Conservation (phyloP, 2,797 vertebrate species). For the Coracias cyanogaster region DNA sequence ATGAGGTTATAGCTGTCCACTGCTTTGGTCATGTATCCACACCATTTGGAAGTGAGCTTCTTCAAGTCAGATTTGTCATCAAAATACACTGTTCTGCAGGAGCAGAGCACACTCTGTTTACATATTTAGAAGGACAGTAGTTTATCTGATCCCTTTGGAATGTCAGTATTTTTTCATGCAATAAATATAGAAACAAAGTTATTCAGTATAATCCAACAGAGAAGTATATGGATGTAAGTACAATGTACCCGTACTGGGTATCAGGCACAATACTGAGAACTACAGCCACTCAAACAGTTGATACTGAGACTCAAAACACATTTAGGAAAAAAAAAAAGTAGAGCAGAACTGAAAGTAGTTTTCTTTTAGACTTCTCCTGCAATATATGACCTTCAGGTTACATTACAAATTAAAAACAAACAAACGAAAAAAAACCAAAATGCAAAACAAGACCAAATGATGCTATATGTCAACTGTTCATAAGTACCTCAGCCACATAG, state of each 20-base stretch:
- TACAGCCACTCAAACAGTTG: neutral
- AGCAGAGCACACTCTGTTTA: neutral
- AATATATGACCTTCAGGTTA: neutral
- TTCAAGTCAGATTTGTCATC: neutral
- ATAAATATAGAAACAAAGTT: neutral
- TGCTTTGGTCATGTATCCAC: neutral
- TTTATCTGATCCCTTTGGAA: neutral
- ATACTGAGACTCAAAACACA: neutral
- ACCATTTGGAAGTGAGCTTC: neutral
- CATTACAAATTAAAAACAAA: neutral
- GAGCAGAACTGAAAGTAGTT: neutral
- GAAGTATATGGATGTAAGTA: neutral
- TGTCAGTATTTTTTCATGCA: neutral
- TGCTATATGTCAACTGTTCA: neutral
- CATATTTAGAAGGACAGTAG: neutral
- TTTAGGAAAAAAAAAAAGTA: neutral
- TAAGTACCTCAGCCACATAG: constrained; percentile 91
- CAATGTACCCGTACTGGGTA: neutral
- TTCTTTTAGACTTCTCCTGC: neutral
- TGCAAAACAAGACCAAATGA: neutral
- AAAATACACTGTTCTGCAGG: neutral
- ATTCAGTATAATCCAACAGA: neutral
- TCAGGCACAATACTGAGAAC: neutral
- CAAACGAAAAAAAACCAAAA: neutral
- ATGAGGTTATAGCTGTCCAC: neutral